These are phyloP conservation scores for Misgurnus mizolepis DNA, from an alignment of 2,113 vertebrate genomes.

Conservation along the genomic window DNA sequence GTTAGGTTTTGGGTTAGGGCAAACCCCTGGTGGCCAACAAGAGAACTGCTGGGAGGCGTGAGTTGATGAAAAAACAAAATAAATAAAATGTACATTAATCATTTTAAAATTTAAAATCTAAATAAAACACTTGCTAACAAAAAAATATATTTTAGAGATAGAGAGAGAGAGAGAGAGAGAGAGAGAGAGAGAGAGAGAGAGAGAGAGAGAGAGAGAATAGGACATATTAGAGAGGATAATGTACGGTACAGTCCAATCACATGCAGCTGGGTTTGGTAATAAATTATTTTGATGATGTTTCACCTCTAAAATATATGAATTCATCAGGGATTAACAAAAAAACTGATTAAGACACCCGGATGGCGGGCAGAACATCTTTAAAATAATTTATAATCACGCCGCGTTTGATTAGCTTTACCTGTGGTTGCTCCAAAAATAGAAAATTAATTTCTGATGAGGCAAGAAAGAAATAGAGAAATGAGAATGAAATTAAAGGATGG, in stretches of 20 bases:
- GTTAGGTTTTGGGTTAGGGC: too few species aligned
- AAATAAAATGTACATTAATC: too few species aligned
- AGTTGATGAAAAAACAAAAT: too few species aligned
- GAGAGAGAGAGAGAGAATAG: neutral
- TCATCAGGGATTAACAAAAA: slow-evolving; percentile 16
- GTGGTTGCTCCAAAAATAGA: neutral
- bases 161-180: too few species aligned
- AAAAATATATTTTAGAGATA: too few species aligned
- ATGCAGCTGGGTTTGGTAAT: neutral
- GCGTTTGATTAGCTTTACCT: slow-evolving; percentile 8
- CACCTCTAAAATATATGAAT: neutral
- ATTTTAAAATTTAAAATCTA: too few species aligned
- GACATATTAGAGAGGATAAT: neutral
- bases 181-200: too few species aligned
- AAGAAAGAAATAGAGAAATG: neutral
- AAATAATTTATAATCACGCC: slow-evolving; percentile 24
- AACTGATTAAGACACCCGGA: slow-evolving; percentile 18
- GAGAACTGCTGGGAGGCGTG: too few species aligned
- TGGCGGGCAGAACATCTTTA: neutral
- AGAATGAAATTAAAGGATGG: neutral
- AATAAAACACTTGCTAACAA: too few species aligned
- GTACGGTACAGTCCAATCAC: neutral
- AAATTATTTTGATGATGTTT: neutral
- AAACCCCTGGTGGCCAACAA: too few species aligned
- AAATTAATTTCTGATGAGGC: neutral